Evolutionary conservation across 2,113 vertebrate species (phyloP).

Genomic region (Origma solitaria): DNA sequence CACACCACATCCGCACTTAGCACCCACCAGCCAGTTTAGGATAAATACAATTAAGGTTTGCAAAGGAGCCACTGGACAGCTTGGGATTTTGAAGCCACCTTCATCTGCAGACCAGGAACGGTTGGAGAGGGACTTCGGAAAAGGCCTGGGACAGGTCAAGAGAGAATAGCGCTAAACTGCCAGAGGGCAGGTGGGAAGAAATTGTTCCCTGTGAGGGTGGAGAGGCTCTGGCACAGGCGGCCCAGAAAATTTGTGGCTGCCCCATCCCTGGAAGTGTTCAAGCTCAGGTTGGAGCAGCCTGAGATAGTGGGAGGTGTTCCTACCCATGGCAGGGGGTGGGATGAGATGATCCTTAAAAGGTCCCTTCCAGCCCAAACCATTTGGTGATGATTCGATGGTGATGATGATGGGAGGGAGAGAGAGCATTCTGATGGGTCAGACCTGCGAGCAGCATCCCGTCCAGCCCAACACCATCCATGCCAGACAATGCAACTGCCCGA

Average conservation of each 20-base stretch:
- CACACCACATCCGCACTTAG: background rate
- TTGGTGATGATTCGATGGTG: background rate
- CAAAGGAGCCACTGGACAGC: background rate
- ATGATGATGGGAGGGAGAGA: background rate
- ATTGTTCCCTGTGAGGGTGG: background rate
- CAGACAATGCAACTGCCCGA: rapidly evolving
- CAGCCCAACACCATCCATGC: background rate
- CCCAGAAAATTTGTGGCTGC: background rate
- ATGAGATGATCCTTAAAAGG: background rate
- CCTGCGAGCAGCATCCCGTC: rapidly evolving
- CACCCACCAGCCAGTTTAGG: background rate
- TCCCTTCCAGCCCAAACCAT: background rate
- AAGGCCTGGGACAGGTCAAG: background rate
- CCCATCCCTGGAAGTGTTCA: background rate
- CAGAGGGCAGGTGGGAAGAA: background rate
- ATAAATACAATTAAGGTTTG: rapidly evolving
- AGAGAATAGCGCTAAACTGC: background rate
- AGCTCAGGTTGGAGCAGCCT: rapidly evolving
- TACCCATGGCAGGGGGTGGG: rapidly evolving
- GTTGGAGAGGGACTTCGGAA: background rate
- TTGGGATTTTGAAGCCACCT: background rate
- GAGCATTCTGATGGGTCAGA: background rate
- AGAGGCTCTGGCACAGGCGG: rapidly evolving
- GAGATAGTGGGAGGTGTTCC: rapidly evolving
- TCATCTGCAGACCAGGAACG: background rate